These are phyloP conservation scores for Chironomus striatipennis DNA, from an alignment of 1,140 invertebrate species.

Conservation along the genomic window DNA sequence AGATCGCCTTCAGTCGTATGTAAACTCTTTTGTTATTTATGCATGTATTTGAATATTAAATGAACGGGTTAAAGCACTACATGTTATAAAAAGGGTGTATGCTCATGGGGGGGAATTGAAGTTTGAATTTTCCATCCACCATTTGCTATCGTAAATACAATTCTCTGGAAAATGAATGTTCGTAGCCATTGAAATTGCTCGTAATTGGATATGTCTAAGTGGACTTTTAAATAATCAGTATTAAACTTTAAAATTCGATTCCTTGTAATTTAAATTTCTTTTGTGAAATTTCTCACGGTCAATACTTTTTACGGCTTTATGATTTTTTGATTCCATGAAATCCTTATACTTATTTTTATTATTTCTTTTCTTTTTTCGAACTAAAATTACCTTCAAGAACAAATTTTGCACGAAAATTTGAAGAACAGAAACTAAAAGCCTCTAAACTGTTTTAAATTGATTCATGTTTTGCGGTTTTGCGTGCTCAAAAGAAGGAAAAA, in stretches of 20 bases:
- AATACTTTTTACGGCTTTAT: no score
- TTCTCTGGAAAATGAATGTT: not conserved
- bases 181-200: not conserved
- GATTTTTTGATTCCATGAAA: no score
- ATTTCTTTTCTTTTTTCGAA: no score
- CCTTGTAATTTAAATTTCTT: no score
- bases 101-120: not conserved
- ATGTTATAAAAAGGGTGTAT: not conserved
- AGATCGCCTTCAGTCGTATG: not conserved
- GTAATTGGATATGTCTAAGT: not conserved
- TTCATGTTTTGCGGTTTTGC: conserved; percentile 15
- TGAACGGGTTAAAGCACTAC: not conserved
- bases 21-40: no score
- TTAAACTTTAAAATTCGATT: no score
- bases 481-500: not conserved
- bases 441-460: conserved; percentile 6
- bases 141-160: not conserved
- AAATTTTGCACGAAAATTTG: not conserved
- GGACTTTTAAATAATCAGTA: no score
- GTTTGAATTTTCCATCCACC: not conserved
- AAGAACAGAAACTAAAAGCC: not conserved
- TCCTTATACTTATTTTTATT: no score
- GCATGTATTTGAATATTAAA: no score
- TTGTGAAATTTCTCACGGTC: no score
- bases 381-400: no score